Evolutionary conservation across 1,140 invertebrate species (phyloP).

Genomic region (Scaptodrosophila lebanonensis): DNA sequence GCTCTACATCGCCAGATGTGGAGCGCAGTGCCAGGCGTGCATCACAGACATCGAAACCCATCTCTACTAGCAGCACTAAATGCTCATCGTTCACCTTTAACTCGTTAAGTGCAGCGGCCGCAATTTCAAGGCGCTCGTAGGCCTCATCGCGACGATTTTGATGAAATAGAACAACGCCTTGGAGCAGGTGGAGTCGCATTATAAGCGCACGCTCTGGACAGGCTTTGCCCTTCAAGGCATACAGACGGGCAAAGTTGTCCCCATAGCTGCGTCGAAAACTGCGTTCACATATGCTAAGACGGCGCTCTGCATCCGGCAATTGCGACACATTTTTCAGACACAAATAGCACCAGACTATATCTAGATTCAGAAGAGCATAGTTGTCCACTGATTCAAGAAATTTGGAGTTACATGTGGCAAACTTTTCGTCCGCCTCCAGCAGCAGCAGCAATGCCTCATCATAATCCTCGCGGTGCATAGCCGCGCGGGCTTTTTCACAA

Average conservation of each 20-base stretch:
- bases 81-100: constrained; percentile 82
- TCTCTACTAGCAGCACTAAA: constrained; percentile 79
- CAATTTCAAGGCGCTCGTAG: constrained; percentile 79
- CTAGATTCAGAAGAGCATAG: constrained; percentile 87
- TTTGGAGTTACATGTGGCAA: constrained; percentile 83
- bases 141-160: constrained; percentile 83
- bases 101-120: constrained; percentile 80
- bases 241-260: constrained; percentile 82
- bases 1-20: constrained; percentile 79
- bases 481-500: constrained; percentile 86
- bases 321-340: constrained; percentile 83
- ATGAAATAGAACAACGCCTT: constrained; percentile 87
- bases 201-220: constrained; percentile 85
- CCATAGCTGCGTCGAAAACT: constrained; percentile 85
- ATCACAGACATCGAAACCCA: constrained; percentile 82
- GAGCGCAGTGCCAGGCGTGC: constrained; percentile 83
- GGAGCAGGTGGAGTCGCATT: constrained; percentile 86
- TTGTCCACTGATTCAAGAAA: constrained; percentile 87
- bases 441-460: constrained; percentile 84
- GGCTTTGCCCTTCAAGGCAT: constrained; percentile 82
- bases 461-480: constrained; percentile 82
- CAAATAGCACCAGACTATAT: constrained; percentile 91
- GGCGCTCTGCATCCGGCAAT: constrained; percentile 83
- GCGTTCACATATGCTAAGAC: constrained; percentile 82
- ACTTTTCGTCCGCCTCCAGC: constrained; percentile 86